phyloP scores from a whole-genome alignment of 2,888 invertebrate genomes.

The Petrolisthes cinctipes region DNA sequence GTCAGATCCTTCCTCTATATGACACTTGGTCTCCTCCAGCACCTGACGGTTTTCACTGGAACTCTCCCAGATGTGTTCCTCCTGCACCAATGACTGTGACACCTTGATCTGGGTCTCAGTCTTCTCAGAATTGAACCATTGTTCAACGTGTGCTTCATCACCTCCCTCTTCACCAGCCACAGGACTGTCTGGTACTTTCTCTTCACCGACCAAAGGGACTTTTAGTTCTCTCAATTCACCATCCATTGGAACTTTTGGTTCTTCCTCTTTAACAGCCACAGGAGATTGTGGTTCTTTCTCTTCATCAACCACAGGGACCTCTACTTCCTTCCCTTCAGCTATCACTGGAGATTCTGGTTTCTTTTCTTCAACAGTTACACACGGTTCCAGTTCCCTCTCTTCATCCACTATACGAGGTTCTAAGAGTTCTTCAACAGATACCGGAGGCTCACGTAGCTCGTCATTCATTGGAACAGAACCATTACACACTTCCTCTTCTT shows the following conservation, averaged over 20 bases:
- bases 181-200: neutral
- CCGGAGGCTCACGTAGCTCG: too few relatives aligned
- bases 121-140: neutral
- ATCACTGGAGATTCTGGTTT: neutral
- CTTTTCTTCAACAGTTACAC: conserved; percentile 5
- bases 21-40: conserved; percentile 41
- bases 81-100: neutral
- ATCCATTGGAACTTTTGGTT: neutral
- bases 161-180: neutral
- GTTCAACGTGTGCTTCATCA: neutral
- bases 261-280: neutral
- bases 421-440: neutral
- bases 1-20: conserved; percentile 27
- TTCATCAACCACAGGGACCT: neutral
- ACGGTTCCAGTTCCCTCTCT: neutral
- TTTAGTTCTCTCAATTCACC: neutral
- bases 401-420: neutral
- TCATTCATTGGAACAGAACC: too few relatives aligned
- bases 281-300: neutral
- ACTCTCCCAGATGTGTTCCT: too few relatives aligned
- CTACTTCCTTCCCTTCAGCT: neutral
- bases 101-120: conserved; percentile 18
- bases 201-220: neutral
- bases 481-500: too few relatives aligned
- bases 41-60: too few relatives aligned